Conservation (phyloP, 2,113 vertebrate genomes). For the Menidia beryllina region DNA sequence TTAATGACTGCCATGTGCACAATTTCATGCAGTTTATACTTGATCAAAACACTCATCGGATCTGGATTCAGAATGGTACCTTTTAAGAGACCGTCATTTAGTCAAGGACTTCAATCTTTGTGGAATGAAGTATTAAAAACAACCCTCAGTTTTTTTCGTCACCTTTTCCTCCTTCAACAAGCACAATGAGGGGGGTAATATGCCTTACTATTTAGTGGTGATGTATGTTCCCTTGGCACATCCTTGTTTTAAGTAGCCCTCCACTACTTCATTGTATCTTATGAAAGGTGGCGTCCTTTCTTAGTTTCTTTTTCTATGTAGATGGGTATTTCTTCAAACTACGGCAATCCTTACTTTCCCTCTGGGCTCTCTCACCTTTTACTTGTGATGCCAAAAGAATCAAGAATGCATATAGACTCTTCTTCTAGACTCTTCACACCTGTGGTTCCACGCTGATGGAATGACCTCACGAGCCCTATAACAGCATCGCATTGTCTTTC, state of each 20-base stretch:
- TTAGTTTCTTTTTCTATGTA: conserved; percentile 2
- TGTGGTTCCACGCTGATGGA: too few species aligned
- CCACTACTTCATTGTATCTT: not conserved
- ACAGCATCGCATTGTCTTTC: too few species aligned
- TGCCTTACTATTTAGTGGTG: not conserved
- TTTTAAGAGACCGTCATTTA: not conserved
- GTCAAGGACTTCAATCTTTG: too few species aligned
- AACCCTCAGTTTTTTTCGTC: not conserved
- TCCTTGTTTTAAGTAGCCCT: not conserved
- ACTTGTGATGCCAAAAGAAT: too few species aligned
- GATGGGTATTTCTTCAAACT: conserved; percentile 12
- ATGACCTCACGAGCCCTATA: too few species aligned
- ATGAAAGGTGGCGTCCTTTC: conserved; percentile 7
- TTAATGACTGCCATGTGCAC: not conserved
- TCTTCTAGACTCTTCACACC: too few species aligned
- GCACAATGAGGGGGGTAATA: not conserved
- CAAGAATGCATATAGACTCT: too few species aligned
- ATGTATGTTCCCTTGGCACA: not conserved
- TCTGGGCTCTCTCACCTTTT: conserved; percentile 35
- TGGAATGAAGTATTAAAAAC: too few species aligned
- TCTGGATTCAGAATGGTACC: not conserved
- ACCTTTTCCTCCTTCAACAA: not conserved
- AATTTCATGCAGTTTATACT: not conserved
- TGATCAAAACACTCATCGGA: not conserved
- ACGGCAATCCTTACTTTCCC: conserved; percentile 6